These are phyloP conservation scores for Drosophila sp. DNA, from an alignment of 1,140 invertebrate genomes.

Conservation along the genomic window DNA sequence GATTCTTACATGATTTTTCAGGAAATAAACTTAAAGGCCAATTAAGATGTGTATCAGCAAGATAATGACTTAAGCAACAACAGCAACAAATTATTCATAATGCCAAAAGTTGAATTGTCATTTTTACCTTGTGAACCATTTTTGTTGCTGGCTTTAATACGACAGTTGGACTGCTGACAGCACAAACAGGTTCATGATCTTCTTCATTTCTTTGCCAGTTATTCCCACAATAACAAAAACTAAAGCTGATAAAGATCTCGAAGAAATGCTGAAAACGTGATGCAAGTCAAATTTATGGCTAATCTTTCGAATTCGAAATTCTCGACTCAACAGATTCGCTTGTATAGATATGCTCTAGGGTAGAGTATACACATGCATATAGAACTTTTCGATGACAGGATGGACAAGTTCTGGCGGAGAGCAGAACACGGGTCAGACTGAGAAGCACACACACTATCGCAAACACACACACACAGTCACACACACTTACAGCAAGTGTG, in stretches of 20 bases:
- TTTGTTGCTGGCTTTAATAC: conserved; percentile 13
- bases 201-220: conserved; percentile 8
- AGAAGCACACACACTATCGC: conserved; percentile 22
- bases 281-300: conserved; percentile 74
- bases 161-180: conserved; percentile 10
- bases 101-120: conserved; percentile 29
- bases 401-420: conserved; percentile 40
- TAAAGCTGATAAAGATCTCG: conserved; percentile 60
- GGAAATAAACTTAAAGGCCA: conserved; percentile 42
- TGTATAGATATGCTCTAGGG: conserved; percentile 35
- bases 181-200: not conserved
- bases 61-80: not conserved
- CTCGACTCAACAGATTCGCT: conserved; percentile 49
- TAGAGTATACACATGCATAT: conserved; percentile 23
- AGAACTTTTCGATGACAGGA: conserved; percentile 28
- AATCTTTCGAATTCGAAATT: conserved; percentile 50
- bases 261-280: conserved; percentile 71
- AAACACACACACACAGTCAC: conserved; percentile 17
- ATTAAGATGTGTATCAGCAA: conserved; percentile 57
- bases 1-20: conserved; percentile 11
- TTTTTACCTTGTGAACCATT: conserved; percentile 7
- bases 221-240: conserved; percentile 7
- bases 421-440: conserved; percentile 34
- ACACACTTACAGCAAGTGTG: conserved; percentile 53
- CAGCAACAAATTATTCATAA: conserved; percentile 33